Evolutionary conservation across 2,888 invertebrate species (phyloP), one percentile per base, ranked within the genome.

Genomic region (Sarcophaga rosellei): DNA sequence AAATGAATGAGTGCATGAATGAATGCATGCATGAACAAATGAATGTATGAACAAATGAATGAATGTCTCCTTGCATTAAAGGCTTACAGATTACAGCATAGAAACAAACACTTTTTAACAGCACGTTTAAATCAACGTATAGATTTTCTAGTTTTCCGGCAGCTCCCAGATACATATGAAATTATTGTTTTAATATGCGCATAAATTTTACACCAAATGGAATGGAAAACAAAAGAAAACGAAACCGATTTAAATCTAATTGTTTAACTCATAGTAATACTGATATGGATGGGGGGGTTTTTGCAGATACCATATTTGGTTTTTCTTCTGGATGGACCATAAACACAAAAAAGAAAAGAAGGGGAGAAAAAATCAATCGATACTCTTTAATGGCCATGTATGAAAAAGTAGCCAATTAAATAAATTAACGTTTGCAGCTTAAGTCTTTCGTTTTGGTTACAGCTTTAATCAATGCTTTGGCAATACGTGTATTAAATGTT

Each of bases 151-250:
- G 59, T 86, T 86, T 86, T 86, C 86, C 86, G 86, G 86, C 86
- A 86, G 86, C 83, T 86, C 69, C 80, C 61, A 81, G 83, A 61
- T 84, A 70, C 53, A 81, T 69, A 69, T 79, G 75, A 85, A 86
- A 84, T 81, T 86, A 86, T 86, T 76, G 80, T 87, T 85, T 85
- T 83, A 87, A 79, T 78, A 87, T 87, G 87, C 80, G 80, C 87
- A 87, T 87, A 87, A 87, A 87, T 87, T 87, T 85, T 6, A 62
- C 61, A 66, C 23, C 69, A 35, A 35, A 35, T 35, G 35, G 25
- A 35, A 35, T 35, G 35, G 1, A 10, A 10, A 8, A 35, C 8
- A 35, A 35, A 35, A 35, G 35, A 35, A 35, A 35, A 35, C 8
- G 17, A 59, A 84, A 76, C 53, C 21, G 83, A 84, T 84, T 84